Percentiles rank a stretch among this genome's conserved stretches.
Evolutionary conservation across 1,140 invertebrate species (phyloP).

Genomic region (Cotesia typhae): DNA sequence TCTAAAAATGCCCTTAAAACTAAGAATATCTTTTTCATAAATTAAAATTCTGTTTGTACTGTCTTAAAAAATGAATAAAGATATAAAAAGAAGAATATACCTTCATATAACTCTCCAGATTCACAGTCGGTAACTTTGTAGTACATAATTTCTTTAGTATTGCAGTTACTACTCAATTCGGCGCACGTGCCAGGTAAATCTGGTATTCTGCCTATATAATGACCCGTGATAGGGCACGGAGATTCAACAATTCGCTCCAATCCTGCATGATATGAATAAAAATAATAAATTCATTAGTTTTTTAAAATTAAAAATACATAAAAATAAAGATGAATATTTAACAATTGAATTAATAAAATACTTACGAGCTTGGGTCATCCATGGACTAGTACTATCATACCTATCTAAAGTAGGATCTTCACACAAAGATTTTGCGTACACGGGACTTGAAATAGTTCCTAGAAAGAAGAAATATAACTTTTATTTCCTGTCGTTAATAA

Average conservation of each 20-base stretch:
- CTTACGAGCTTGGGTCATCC: constrained; percentile 76
- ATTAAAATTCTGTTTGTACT: neutral
- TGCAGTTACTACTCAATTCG: constrained; percentile 77
- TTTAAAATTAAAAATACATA: constrained; percentile 19
- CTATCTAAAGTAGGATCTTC: constrained; percentile 61
- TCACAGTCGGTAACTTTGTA: constrained; percentile 75
- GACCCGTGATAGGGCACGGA: constrained; percentile 75
- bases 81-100: constrained; percentile 53
- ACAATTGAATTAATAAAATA: constrained; percentile 28
- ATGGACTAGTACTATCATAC: constrained; percentile 51
- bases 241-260: constrained; percentile 66
- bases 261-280: constrained; percentile 53
- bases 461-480: constrained; percentile 35
- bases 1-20: too few species aligned
- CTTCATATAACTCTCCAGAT: constrained; percentile 72
- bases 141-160: constrained; percentile 76
- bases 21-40: too few species aligned
- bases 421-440: constrained; percentile 55
- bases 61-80: neutral
- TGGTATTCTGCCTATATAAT: constrained; percentile 74
- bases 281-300: constrained; percentile 4
- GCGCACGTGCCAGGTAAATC: constrained; percentile 74
- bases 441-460: constrained; percentile 52
- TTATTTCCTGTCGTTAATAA: constrained; percentile 4
- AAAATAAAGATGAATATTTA: constrained; percentile 26